Base-by-base conservation (phyloP, 2,888 invertebrate species). In the Latrodectus hesperus region DNA sequence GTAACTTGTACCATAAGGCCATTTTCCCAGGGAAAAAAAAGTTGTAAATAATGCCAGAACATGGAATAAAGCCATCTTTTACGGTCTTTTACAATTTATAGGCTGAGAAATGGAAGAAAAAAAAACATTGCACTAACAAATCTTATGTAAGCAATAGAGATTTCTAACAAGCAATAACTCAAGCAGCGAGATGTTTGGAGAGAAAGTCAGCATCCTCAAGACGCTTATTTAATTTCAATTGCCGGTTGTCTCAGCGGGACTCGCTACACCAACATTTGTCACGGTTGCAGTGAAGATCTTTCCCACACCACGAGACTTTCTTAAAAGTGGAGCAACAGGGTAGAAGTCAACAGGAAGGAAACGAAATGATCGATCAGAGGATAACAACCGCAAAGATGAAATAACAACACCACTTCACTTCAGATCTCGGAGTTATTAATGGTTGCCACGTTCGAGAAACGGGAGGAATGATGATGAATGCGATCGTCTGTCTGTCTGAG, bases 321-420 rank as follows among this genome's bases (percentile, higher is more conserved):
- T 60, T 60, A 16, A 60, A 60, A 60, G 38, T 26, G 55, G 55
- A 38, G 80, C 72, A 71, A 71, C 80, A 72, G 80, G 72, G 64
- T 38, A 49, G 38, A 22, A 60, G 68, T 68, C 70, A 68, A 70
- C 78, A 55, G 52, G 53, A 78, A 26, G 64, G 22, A 22, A 22
- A 60, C 60, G 8, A 11, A 22, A 71, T 73, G 77, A 84, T 84
- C 84, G 84, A 84, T 84, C 77, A 51, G 14, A 16, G 65, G 72
- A 73, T 72, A 84, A 84, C 84, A 84, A 84, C 84, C 84, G 72
- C 84, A 65, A 70, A 74, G 77, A 84, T 84, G 77, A 84, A 84
- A 84, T 78, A 84, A 77, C 78, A 84, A 84, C 84, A 78, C 77
- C 75, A 82, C 75, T 82, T 84, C 84, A 72, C 71, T 81, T 72